phyloP scores from a whole-genome alignment of 2,113 vertebrate genomes.

The Clinocottus analis region DNA sequence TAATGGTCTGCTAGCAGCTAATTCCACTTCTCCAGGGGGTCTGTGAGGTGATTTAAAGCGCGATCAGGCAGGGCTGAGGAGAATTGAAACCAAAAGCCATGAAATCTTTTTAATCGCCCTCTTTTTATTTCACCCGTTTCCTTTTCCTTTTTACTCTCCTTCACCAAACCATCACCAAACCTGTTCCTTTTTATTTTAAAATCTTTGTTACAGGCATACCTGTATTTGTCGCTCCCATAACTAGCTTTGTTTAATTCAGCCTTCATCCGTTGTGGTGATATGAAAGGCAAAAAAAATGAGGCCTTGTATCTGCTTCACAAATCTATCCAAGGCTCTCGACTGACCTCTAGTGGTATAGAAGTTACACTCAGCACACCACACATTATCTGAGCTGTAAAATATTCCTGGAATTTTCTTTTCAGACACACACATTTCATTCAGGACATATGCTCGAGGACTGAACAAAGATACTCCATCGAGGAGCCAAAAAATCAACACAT shows the following conservation, averaged over 20 bases:
- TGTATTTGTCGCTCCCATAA: not conserved
- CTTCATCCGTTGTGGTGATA: not conserved
- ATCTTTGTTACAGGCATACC: not conserved
- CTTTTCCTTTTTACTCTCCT: not conserved
- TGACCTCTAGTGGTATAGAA: conserved; percentile 50
- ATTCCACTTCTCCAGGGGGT: conserved; percentile 29
- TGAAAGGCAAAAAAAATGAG: not conserved
- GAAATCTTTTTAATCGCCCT: conserved; percentile 27
- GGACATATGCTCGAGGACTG: not conserved
- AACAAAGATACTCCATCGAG: not conserved
- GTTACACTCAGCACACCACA: conserved; percentile 8
- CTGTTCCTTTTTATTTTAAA: not conserved
- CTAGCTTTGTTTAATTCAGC: not conserved
- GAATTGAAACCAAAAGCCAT: conserved; percentile 46
- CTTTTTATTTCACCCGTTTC: not conserved
- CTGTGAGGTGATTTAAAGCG: conserved; percentile 40
- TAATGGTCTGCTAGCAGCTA: conserved; percentile 37
- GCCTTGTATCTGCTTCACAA: not conserved
- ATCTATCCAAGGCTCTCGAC: conserved; percentile 24
- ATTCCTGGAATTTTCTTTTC: not conserved
- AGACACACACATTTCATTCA: not conserved
- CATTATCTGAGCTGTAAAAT: not conserved
- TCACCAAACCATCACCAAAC: not conserved
- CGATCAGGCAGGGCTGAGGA: conserved; percentile 13
- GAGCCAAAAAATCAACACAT: not conserved